phyloP scores from a whole-genome alignment of 2,797 vertebrate species.

The Alca torda region DNA sequence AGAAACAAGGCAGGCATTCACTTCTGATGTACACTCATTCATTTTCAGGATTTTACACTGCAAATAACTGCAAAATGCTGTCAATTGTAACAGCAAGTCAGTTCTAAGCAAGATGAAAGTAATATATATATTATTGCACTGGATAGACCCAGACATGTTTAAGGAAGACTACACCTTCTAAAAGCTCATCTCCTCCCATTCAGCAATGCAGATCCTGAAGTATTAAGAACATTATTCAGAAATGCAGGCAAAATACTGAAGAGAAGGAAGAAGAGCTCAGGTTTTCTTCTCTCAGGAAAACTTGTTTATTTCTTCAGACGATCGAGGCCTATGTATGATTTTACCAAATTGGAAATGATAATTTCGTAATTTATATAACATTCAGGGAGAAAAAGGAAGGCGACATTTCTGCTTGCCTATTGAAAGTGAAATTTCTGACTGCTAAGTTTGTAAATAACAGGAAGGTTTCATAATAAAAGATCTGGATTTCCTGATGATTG shows the following conservation, averaged over 20 bases:
- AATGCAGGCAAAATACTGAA: neutral
- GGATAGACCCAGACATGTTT: neutral
- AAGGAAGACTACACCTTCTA: neutral
- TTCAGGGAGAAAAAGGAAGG: neutral
- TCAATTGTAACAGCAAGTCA: neutral
- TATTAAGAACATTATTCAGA: neutral
- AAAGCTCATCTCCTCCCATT: neutral
- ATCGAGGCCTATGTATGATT: neutral
- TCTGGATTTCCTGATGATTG: neutral
- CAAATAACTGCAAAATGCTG: neutral
- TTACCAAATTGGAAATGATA: neutral
- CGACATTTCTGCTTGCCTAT: neutral
- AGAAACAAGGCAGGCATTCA: neutral
- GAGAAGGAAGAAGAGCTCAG: neutral
- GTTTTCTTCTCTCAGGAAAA: neutral
- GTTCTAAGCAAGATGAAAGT: neutral
- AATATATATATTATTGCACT: neutral
- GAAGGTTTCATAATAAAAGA: neutral
- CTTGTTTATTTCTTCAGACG: neutral
- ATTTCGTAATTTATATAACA: neutral
- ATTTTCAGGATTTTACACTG: neutral
- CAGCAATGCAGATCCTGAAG: neutral
- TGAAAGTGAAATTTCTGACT: neutral
- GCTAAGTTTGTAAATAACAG: neutral
- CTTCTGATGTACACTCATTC: neutral